Evolutionary conservation across 23 tunicate species (phyloP), one percentile per base, ranked within the genome.

Genomic region (Halocynthia aurantium): DNA sequence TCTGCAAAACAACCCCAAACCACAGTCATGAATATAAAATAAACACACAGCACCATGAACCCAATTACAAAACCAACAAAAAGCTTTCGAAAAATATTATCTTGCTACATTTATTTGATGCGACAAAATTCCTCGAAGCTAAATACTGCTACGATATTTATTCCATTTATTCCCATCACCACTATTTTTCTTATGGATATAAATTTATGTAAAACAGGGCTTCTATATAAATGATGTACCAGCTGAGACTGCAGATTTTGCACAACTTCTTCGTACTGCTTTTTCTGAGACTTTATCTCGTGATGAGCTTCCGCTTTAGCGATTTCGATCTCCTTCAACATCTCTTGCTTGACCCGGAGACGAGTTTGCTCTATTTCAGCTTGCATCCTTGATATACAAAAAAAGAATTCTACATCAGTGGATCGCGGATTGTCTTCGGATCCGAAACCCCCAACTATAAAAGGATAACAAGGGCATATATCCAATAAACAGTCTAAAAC

Each of bases 281-380:
- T 75, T 64, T 67, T 69, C 55, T 89, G 96, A 10, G 72, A 7
- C 17, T 71, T 62, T 13, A 89, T 76, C 62, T 89, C 84, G 20
- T 55, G 66, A 54, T 89, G 80, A n/a, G 96, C 96, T 61, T 89
- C 96, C 15, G 60, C 80, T 76, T 89, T 89, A 6, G 96, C 96
- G n/a, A 83, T 80, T 80, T 89, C 88, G 55, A 89, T 89, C 57
- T 89, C 96, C 9, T 82, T 72, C 53, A 89, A 20, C 96, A 89
- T 84, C 55, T 84, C 85, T 52, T 80, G 80, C 52, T 84, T 84
- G 7, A 78, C 87, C 18, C 81, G 73, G 7, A 89, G 61, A 20
- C 87, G 96, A 52, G 96, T 85, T 84, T 84, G 85, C 54, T 89
- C 82, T 15, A 89, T 83, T 57, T 89, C 96, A 19, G 53, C 70